Evolutionary conservation across 2,797 vertebrate genomes (phyloP), one percentile per base, ranked within the genome.

Genomic region (Melopsittacus undulatus): DNA sequence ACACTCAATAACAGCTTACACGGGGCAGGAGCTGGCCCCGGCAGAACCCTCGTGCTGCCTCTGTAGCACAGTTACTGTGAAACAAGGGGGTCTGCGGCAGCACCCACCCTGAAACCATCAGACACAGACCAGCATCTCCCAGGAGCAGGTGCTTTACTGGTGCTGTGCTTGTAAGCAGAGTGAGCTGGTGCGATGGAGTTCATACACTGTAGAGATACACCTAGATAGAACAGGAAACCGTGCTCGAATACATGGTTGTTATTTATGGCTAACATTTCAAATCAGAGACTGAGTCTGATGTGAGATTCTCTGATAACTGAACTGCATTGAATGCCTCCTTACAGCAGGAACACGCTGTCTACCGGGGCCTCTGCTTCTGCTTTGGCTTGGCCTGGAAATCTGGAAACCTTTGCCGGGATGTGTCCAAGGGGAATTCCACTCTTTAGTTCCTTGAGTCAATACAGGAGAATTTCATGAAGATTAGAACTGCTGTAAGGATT

Each of bases 51-150:
- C 7, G 32, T 27, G 43, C 26, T 46, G 14, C 48, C 75, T 13
- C n/a, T 7, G 15, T 2, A 4, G 38, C 2, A 32, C n/a, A n/a
- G 3, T 32, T 11, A 9, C 5, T 0, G 2, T 4, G 45, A 13
- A 54, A 11, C 19, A 20, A 17, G 6, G 1, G 42, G 36, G 45
- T 4, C 62, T 56, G 42, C 1, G 6, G 54, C 42, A 45, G 62
- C 52, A 1, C 38, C 32, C 10, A 0, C 1, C 7, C 29, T 27
- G 12, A 9, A 34, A 12, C 63, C 69, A 13, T 4, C n/a, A 43
- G 6, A 19, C 18, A 2, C 0, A 15, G 59, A 12, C 9, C 8
- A 12, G 75, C 36, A 3, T 34, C 76, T 38, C 56, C 76, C 29
- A 15, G 10, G 19, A 30, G 49, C 0, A 17, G 54, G 7, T 4